These are phyloP conservation scores for Silurus lanzhouensis DNA, from an alignment of 2,797 vertebrate species.

Conservation along the genomic window DNA sequence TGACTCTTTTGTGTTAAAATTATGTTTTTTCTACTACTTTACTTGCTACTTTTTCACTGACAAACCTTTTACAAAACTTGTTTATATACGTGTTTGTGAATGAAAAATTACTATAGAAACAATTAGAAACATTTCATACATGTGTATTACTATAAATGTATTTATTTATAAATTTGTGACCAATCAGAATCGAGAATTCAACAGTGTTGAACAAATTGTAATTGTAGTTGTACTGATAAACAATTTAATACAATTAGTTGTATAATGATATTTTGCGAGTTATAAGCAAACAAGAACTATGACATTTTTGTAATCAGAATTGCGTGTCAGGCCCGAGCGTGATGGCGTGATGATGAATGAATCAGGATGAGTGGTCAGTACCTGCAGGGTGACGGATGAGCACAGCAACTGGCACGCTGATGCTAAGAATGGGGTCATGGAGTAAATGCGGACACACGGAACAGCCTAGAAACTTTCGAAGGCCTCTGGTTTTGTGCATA, in stretches of 20 bases:
- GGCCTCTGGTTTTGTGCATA: constrained; percentile 74
- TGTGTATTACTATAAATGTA: background rate
- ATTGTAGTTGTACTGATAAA: background rate
- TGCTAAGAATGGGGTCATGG: constrained; percentile 57
- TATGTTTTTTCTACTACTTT: background rate
- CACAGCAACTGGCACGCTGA: constrained; percentile 66
- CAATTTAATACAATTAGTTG: background rate
- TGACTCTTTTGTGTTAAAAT: background rate
- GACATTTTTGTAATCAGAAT: background rate
- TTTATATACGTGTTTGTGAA: background rate
- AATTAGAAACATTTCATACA: background rate
- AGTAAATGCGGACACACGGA: constrained; percentile 65
- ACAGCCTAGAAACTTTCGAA: constrained; percentile 73
- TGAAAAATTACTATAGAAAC: background rate
- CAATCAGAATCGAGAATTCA: background rate
- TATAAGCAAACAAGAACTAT: background rate
- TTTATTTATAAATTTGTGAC: no score
- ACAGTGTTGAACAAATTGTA: background rate
- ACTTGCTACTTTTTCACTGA: no score
- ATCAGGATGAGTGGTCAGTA: constrained; percentile 29
- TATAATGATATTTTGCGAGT: no score
- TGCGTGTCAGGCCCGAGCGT: background rate
- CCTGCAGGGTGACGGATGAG: constrained; percentile 64
- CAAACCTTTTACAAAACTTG: background rate
- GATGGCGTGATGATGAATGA: constrained; percentile 30